Percentiles rank a stretch among this genome's conserved stretches.
Evolutionary conservation across 2,888 invertebrate species (phyloP).

Genomic region (Spilosoma lubricipeda): DNA sequence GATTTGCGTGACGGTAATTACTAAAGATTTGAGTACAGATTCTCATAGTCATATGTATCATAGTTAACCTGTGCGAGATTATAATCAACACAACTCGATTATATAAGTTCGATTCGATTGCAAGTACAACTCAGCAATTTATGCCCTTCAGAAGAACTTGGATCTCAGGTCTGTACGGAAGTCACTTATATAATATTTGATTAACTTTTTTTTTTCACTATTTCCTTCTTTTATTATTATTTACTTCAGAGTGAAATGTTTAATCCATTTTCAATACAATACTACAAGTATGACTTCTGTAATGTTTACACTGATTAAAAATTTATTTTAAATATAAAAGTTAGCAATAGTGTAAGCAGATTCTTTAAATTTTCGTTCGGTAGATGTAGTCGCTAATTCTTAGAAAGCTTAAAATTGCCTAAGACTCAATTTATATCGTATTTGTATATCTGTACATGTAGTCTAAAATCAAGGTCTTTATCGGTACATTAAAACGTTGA

Average conservation of each 20-base stretch:
- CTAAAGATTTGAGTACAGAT: background rate
- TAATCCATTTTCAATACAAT: background rate
- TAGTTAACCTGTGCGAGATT: background rate
- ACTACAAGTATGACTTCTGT: background rate
- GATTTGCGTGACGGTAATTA: background rate
- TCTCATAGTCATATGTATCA: background rate
- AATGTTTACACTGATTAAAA: background rate
- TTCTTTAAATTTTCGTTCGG: background rate
- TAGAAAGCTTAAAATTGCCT: background rate
- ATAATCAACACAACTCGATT: background rate
- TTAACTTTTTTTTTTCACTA: background rate
- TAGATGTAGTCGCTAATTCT: background rate
- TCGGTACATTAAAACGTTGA: background rate
- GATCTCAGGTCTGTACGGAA: background rate
- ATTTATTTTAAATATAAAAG: background rate
- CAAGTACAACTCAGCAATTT: background rate
- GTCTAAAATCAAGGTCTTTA: background rate
- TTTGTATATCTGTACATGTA: background rate
- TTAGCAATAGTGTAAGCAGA: background rate
- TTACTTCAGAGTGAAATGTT: background rate
- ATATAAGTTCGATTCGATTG: background rate
- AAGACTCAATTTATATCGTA: background rate
- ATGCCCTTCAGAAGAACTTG: background rate
- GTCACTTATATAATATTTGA: background rate
- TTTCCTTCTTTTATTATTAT: background rate